Base-by-base conservation (phyloP, 1,140 invertebrate genomes). In the Tetranychus cinnabarinus region DNA sequence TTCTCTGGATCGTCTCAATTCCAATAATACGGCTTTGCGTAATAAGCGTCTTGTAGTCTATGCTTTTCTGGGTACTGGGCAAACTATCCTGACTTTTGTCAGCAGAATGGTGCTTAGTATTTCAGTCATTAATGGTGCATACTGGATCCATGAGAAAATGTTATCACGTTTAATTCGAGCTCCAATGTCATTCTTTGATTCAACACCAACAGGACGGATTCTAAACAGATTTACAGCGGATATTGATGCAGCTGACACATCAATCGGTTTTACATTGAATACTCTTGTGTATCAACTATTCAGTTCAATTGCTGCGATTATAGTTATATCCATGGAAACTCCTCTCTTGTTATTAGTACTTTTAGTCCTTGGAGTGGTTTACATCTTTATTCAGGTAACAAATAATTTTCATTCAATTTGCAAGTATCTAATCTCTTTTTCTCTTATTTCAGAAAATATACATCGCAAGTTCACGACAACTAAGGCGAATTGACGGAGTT, bases 171-270 rank as follows among this genome's bases (percentile, higher is more conserved):
- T 23, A 23, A 23, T 23, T 23, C 23, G 23, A 23, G 23, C 23
- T 23, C 23, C 23, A 23, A 77, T 86, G 45, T 76, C 76, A 31
- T 96, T 96, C 72, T 97, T 96, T 73, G 88, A 96, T 68, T 72
- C 80, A 5, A 89, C 87, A 35, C 85, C 92, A 1, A 72, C 85
- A 15, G 93, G 92, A 5, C 76, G 90, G 47, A 89, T 97, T 56
- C 72, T 97, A 7, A 98, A 97, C 72, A 78, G 93, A 66, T 95
- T 97, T 70, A 95, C 90, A 36, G 88, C 88, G 0, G 95, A 98
- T 69, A 81, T 87, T 69, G 72, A 74, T 58, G 64, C 63, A 7
- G 60, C 70, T n/a, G 73, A 74, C 66, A 63, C 66, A 12, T 65
- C 66, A 2, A 65, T 75, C 15, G 72, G 72, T 15, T 97, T 98